These are phyloP conservation scores for Lepidurus packardi DNA, from an alignment of 1,140 invertebrate genomes.

Conservation along the genomic window DNA sequence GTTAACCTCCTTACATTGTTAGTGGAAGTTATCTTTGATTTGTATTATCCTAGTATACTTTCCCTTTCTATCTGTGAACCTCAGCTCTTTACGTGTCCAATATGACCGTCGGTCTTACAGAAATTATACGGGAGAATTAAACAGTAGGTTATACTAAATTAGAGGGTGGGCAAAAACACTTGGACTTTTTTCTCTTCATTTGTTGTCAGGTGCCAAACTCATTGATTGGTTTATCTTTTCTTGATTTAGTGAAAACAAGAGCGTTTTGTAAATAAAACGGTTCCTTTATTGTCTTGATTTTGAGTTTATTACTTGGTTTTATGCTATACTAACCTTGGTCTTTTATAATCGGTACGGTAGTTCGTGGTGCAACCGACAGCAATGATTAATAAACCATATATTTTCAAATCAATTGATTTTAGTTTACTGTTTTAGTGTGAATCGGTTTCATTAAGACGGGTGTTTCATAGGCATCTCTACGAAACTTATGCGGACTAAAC, in stretches of 20 bases:
- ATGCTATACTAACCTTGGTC: no score
- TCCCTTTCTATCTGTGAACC: background rate
- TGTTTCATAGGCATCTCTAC: no score
- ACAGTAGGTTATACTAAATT: background rate
- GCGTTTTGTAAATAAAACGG: conserved; percentile 6
- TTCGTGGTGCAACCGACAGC: no score
- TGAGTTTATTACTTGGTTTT: background rate
- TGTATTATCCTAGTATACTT: conserved; percentile 11
- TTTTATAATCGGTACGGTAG: no score
- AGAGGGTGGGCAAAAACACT: background rate
- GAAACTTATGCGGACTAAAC: no score
- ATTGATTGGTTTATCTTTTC: background rate
- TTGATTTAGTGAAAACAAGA: background rate
- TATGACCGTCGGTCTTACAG: background rate
- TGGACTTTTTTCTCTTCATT: background rate
- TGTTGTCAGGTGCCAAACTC: conserved; percentile 9
- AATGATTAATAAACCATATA: no score
- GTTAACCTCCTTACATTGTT: background rate
- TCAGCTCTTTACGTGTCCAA: background rate
- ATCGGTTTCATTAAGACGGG: no score
- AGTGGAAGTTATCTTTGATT: background rate
- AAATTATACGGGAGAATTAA: background rate
- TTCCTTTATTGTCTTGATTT: background rate
- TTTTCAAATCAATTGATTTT: no score
- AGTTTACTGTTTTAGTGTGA: no score